phyloP scores from a whole-genome alignment of 1,140 invertebrate genomes.

The Papilio glaucus region DNA sequence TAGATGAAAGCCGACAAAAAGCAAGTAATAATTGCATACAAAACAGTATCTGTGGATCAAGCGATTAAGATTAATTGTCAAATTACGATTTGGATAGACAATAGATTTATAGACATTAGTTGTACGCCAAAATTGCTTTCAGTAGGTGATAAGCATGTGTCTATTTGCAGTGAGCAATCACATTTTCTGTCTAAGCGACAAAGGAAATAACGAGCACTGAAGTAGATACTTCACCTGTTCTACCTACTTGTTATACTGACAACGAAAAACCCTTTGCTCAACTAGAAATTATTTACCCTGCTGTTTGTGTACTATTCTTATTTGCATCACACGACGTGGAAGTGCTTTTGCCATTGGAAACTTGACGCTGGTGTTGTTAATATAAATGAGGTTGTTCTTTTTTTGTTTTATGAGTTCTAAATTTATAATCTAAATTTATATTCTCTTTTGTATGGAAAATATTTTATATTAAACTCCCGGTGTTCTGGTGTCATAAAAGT shows the following conservation, averaged over 20 bases:
- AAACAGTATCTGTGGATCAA: no score
- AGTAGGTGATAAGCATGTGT: background rate
- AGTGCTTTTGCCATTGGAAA: background rate
- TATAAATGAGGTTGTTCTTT: background rate
- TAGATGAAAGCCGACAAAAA: no score
- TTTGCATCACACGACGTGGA: conserved; percentile 1
- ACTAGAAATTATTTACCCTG: conserved; percentile 34
- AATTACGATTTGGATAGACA: no score
- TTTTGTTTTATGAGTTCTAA: background rate
- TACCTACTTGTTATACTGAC: conserved; percentile 28
- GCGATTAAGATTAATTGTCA: no score
- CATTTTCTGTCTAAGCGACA: conserved; percentile 26
- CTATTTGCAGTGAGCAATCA: conserved; percentile 21
- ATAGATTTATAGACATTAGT: no score
- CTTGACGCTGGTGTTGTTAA: background rate
- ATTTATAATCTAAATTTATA: no score
- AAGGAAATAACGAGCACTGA: conserved; percentile 33
- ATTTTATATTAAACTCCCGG: no score
- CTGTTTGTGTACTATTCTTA: conserved; percentile 24
- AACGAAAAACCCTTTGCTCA: conserved; percentile 27
- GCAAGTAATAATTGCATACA: no score
- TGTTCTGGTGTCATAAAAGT: no score
- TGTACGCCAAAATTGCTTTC: background rate
- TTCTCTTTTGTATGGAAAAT: no score
- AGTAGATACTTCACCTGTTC: conserved; percentile 36